Conservation (phyloP, 2,888 invertebrate species). For the Clivina fossor region DNA sequence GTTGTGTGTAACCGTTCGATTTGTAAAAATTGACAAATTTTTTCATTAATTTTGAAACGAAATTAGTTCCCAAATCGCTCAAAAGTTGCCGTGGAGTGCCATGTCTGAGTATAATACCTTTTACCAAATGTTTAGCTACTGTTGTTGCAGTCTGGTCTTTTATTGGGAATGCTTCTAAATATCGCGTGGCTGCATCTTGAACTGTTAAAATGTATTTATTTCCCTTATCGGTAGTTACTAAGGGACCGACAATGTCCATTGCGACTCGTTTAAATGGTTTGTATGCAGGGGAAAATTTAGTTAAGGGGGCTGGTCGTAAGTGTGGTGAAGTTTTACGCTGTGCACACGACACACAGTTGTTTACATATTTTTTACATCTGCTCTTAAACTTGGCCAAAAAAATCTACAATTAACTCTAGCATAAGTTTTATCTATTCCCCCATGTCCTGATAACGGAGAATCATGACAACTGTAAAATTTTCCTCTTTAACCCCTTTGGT, state of each 20-base stretch:
- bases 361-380: neutral
- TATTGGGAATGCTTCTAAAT: slow-evolving; percentile 39
- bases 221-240: slow-evolving; percentile 8
- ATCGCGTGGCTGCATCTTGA: slow-evolving; percentile 38
- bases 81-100: slow-evolving; percentile 25
- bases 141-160: slow-evolving; percentile 40
- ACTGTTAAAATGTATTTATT: slow-evolving; percentile 39
- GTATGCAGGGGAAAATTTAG: neutral
- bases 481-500: neutral
- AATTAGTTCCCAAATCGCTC: slow-evolving; percentile 27
- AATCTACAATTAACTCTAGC: neutral
- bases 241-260: slow-evolving; percentile 16
- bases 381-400: slow-evolving; percentile 1
- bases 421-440: slow-evolving; percentile 6
- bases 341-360: neutral
- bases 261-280: slow-evolving; percentile 16
- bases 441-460: slow-evolving; percentile 6
- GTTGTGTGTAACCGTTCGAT: slow-evolving; percentile 1
- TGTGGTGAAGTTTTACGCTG: slow-evolving; percentile 18
- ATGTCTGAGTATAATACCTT: slow-evolving; percentile 21
- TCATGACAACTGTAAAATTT: slow-evolving; percentile 8
- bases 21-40: neutral
- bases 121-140: slow-evolving; percentile 33
- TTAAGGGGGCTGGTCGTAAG: slow-evolving; percentile 7
- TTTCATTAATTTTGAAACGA: slow-evolving; percentile 23